phyloP scores from a whole-genome alignment of 2,797 vertebrate genomes.

The Clamator glandarius region DNA sequence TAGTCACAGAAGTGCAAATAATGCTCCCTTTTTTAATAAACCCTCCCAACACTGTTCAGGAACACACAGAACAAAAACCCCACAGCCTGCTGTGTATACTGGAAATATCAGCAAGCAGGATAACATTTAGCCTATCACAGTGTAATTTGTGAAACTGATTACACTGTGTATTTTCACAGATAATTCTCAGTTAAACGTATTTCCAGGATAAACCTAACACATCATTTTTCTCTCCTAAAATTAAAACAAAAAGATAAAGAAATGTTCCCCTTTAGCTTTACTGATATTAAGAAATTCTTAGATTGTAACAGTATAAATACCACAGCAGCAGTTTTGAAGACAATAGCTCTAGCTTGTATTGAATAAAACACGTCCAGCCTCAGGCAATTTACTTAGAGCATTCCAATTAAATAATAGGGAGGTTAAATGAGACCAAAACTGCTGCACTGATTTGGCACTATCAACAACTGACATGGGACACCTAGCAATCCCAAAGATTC shows the following conservation, averaged over 20 bases:
- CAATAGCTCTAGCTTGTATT: not conserved
- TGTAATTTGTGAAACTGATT: not conserved
- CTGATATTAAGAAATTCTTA: not conserved
- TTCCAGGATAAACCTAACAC: not conserved
- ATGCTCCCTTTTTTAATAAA: not conserved
- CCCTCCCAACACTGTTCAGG: not conserved
- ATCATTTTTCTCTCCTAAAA: not conserved
- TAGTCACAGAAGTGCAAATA: not conserved
- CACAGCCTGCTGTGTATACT: not conserved
- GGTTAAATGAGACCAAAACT: constrained; percentile 4
- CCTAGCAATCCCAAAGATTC: not conserved
- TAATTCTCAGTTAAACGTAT: not conserved
- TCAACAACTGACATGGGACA: constrained; percentile 29
- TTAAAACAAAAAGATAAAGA: not conserved
- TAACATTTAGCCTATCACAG: not conserved
- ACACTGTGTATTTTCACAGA: not conserved
- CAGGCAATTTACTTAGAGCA: not conserved
- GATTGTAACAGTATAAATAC: not conserved
- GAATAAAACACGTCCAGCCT: not conserved
- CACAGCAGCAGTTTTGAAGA: not conserved
- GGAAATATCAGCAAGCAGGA: not conserved
- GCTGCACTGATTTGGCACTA: not conserved
- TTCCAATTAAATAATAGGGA: not conserved
- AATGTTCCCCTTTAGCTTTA: not conserved
- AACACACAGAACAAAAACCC: not conserved